phyloP scores from a whole-genome alignment of 2,113 vertebrate species.

The Paramormyrops kingsleyae region DNA sequence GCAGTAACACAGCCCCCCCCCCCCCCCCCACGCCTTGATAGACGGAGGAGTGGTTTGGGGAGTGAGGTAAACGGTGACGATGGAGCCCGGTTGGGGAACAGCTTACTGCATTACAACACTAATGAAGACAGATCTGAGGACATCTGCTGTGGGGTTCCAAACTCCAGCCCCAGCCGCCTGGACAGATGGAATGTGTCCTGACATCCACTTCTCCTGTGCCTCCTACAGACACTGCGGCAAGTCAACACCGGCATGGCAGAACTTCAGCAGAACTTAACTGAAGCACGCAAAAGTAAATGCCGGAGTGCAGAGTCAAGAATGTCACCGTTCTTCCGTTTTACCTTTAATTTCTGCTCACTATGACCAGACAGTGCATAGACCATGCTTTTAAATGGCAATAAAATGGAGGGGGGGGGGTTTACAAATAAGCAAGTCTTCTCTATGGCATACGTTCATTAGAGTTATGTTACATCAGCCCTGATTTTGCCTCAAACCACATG shows the following conservation, averaged over 20 bases:
- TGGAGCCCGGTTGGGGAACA: too few species aligned
- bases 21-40: background rate
- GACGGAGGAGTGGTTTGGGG: background rate
- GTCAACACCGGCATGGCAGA: background rate
- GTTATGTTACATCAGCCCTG: background rate
- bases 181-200: background rate
- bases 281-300: background rate
- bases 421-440: background rate
- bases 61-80: background rate
- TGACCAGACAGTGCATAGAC: background rate
- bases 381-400: background rate
- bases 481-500: background rate
- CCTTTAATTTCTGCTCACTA: background rate
- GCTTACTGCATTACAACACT: background rate
- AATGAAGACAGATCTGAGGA: slow-evolving; percentile 10
- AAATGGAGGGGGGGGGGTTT: background rate
- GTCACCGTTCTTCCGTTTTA: background rate
- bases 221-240: background rate
- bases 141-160: slow-evolving; percentile 7
- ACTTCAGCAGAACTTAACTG: background rate
- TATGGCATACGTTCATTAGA: background rate
- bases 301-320: background rate
- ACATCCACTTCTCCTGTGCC: background rate
- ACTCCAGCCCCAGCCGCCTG: background rate
- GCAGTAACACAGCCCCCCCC: background rate